Base-by-base conservation (phyloP, 2,888 invertebrate genomes). In the Ochropacha duplaris region DNA sequence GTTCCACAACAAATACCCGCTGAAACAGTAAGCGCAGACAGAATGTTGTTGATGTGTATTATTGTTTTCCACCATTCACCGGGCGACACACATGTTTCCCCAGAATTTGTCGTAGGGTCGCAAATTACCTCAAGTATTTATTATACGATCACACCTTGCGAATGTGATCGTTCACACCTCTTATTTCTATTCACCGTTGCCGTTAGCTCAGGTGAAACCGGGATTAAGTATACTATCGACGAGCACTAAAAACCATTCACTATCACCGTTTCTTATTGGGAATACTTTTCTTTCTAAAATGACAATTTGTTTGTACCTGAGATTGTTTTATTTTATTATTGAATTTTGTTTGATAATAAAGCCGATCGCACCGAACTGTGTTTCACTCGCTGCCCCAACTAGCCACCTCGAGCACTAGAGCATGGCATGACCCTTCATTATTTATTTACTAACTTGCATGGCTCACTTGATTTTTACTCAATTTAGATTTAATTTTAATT, bases 1-100 rank as follows among this genome's bases (percentile, higher is more conserved):
- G 83, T 92, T 88, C 88, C 89, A 86, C 92, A 84, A 82, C 90
- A 88, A 87, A 86, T 86, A 81, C 84, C 88, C 86, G 90, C 83
- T 86, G 92, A 91, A 87, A 92, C 91, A 86, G 92, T 92, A 92
- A 92, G 92, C 90, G 88, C 88, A 84, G 88, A 84, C 87, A 77
- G 64, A 86, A 85, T 90, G 86, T 91, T 90, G 88, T 91, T 86
- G 83, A 90, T 31, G 90, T 91, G 89, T 89, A 86, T 87, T 83
- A 87, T 87, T 89, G 88, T 92, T 80, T 83, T 87, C 88, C 90
- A 88, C 87, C 80, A 82, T 81, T 79, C 85, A 87, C 85, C 80
- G 85, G 86, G 84, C 83, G 80, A 79, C 78, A 84, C 83, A 68
- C 76, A 74, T 81, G 64, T 72, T 79, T 76, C 83, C 81, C 77